Conservation (phyloP, 2,888 invertebrate genomes). For the Dolichomitus sp. region DNA sequence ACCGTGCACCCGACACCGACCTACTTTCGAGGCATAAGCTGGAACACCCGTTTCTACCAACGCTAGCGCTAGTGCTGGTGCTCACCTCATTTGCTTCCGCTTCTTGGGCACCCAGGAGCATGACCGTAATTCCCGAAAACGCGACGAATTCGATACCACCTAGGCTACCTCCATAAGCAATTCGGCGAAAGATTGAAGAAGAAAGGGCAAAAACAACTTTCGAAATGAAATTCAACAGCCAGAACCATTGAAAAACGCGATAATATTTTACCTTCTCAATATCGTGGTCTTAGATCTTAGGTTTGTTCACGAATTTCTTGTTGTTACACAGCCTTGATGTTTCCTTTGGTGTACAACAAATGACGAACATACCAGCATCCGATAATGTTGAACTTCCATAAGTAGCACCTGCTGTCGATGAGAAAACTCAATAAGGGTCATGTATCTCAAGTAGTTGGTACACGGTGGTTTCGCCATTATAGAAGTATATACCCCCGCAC, state of each 20-base stretch:
- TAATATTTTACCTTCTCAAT: neutral
- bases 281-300: neutral
- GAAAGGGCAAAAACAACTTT: constrained; percentile 11
- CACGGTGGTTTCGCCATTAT: neutral
- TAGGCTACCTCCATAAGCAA: constrained; percentile 31
- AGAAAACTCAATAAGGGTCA: constrained; percentile 2
- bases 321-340: neutral
- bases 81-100: constrained; percentile 35
- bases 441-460: neutral
- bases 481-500: neutral
- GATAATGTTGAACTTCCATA: neutral
- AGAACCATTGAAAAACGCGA: constrained; percentile 32
- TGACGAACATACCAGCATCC: neutral
- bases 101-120: constrained; percentile 30
- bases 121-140: constrained; percentile 56
- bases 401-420: neutral
- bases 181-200: constrained; percentile 24
- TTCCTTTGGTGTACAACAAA: neutral
- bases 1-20: constrained; percentile 45
- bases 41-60: constrained; percentile 40
- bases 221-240: constrained; percentile 26
- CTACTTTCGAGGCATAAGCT: constrained; percentile 59
- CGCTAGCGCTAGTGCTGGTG: constrained; percentile 15
- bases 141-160: constrained; percentile 33
- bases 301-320: constrained; percentile 30